Evolutionary conservation across 2,888 invertebrate genomes (phyloP).

Genomic region (Tinea trinotella): DNA sequence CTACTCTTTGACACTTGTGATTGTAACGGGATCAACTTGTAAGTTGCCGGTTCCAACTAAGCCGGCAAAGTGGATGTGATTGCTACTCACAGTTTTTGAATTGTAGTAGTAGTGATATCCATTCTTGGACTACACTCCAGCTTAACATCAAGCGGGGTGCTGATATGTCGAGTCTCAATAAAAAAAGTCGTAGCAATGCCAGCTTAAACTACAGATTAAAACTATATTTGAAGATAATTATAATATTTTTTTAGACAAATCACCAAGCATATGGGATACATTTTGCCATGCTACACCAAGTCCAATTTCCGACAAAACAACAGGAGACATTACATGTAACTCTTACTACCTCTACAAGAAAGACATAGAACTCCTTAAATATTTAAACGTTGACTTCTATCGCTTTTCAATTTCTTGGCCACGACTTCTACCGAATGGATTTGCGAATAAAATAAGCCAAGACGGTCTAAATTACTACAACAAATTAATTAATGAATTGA

Average conservation of each 20-base stretch:
- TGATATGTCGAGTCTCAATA: neutral
- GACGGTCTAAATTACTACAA: slow-evolving; percentile 77
- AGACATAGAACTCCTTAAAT: slow-evolving; percentile 57
- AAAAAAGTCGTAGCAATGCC: too few relatives aligned
- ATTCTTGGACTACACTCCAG: too few relatives aligned
- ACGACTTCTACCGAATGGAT: slow-evolving; percentile 74
- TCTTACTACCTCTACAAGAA: slow-evolving; percentile 74
- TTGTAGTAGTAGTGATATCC: too few relatives aligned
- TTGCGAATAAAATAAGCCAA: slow-evolving; percentile 63
- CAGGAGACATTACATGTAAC: slow-evolving; percentile 73
- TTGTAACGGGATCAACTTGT: too few relatives aligned
- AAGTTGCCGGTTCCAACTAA: too few relatives aligned
- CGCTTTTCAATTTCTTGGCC: slow-evolving; percentile 77
- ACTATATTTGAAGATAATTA: neutral
- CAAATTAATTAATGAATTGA: slow-evolving; percentile 72
- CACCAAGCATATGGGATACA: slow-evolving; percentile 75
- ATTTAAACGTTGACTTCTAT: slow-evolving; percentile 62
- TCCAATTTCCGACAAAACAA: slow-evolving; percentile 62
- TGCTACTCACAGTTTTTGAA: too few relatives aligned
- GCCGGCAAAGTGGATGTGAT: too few relatives aligned
- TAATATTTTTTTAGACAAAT: slow-evolving; percentile 50
- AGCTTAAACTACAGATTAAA: neutral
- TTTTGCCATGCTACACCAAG: slow-evolving; percentile 57
- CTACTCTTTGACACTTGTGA: too few relatives aligned
- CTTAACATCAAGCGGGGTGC: too few relatives aligned